Percentiles rank a stretch among this genome's conserved stretches.
Evolutionary conservation across 2,113 vertebrate genomes (phyloP).

Genomic region (Dunckerocampus dactyliophorus): DNA sequence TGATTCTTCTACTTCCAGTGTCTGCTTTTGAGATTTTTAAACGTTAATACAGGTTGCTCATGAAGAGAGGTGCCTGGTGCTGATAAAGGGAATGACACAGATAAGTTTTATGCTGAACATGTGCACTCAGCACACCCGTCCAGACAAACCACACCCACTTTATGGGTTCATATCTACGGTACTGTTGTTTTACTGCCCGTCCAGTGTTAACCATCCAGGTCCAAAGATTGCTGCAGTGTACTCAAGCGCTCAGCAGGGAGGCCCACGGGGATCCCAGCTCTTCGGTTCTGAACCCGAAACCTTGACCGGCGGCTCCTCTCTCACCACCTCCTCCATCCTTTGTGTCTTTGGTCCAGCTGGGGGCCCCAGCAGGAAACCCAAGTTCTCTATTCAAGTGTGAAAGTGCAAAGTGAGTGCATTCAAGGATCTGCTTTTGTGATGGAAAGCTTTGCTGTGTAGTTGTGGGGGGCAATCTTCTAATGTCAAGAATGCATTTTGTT

Average conservation of each 20-base stretch:
- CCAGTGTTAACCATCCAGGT: conserved; percentile 43
- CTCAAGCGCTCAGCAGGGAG: conserved; percentile 30
- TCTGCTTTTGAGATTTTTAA: too few species aligned
- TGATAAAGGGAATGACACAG: too few species aligned
- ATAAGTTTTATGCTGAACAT: too few species aligned
- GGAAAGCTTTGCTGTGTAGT: too few species aligned
- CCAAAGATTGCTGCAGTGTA: conserved; percentile 64
- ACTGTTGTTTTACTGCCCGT: conserved; percentile 49
- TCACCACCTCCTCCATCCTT: too few species aligned
- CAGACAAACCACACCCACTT: too few species aligned
- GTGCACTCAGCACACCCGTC: too few species aligned
- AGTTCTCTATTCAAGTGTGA: neutral
- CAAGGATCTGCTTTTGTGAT: neutral
- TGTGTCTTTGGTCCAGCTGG: conserved; percentile 15
- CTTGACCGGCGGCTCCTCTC: conserved; percentile 7
- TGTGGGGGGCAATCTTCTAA: too few species aligned
- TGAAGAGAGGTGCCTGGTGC: too few species aligned
- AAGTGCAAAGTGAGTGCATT: neutral
- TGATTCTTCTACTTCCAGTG: too few species aligned
- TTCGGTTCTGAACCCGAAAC: conserved; percentile 30
- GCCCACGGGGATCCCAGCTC: conserved; percentile 20
- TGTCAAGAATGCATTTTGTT: too few species aligned
- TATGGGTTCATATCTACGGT: conserved; percentile 6
- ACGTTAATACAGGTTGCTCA: too few species aligned
- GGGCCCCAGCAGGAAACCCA: neutral